Conservation (phyloP, 1,140 invertebrate genomes). For the Procambarus clarkii region DNA sequence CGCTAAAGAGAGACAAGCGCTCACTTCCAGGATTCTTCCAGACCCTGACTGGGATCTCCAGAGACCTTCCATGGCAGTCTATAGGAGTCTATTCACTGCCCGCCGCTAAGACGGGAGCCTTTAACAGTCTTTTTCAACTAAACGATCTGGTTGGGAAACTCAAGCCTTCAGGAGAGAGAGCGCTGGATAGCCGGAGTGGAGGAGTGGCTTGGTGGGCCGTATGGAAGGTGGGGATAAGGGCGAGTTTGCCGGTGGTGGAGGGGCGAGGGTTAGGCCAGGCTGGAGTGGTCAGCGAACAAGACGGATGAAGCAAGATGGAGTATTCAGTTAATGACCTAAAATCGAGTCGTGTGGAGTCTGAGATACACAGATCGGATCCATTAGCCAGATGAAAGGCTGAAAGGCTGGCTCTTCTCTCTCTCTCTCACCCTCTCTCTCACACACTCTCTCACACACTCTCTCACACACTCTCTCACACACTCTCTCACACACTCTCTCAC, state of each 20-base stretch:
- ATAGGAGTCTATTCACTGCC: constrained; percentile 46
- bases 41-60: constrained; percentile 21
- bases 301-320: constrained; percentile 62
- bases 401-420: constrained; percentile 13
- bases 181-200: background rate
- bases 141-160: constrained; percentile 27
- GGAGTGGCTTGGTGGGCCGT: background rate
- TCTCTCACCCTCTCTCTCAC: constrained; percentile 1
- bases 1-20: constrained; percentile 45
- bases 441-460: background rate
- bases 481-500: no score
- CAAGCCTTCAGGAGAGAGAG: background rate
- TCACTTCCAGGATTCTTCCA: constrained; percentile 39
- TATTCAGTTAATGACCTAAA: constrained; percentile 64
- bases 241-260: background rate
- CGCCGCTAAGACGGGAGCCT: constrained; percentile 31
- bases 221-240: background rate
- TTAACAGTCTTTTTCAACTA: constrained; percentile 39
- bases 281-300: constrained; percentile 42
- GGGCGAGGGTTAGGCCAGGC: background rate
- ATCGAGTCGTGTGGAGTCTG: constrained; percentile 55
- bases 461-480: no score
- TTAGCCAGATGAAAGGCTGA: constrained; percentile 50
- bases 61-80: constrained; percentile 26
- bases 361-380: constrained; percentile 63